phyloP scores from a whole-genome alignment of 2,888 invertebrate genomes.

The Cephus runcator region DNA sequence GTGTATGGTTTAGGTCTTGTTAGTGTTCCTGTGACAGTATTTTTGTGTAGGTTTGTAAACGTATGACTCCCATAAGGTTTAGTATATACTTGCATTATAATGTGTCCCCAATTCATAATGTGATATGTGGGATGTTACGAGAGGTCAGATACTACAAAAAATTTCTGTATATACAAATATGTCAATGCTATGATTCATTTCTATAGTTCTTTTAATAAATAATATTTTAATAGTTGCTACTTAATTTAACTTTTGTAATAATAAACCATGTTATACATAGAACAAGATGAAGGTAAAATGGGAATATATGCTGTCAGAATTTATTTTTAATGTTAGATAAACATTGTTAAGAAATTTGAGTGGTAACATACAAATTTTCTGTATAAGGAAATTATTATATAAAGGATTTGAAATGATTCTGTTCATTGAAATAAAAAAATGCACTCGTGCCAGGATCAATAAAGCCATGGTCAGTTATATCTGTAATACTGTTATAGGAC shows the following conservation, averaged over 20 bases:
- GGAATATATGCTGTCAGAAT: background rate
- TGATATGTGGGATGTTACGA: background rate
- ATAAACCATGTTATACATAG: background rate
- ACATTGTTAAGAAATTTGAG: background rate
- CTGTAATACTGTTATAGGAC: conserved; percentile 39
- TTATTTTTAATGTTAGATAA: background rate
- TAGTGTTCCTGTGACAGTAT: background rate
- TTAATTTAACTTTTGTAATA: background rate
- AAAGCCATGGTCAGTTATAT: conserved; percentile 44
- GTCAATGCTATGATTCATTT: background rate
- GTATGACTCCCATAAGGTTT: background rate
- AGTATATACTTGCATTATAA: background rate
- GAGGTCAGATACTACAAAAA: background rate
- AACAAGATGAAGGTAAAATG: background rate
- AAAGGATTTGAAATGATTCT: background rate
- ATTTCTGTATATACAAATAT: background rate
- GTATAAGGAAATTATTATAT: background rate
- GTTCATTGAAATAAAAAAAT: conserved; percentile 1
- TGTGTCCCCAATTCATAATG: background rate
- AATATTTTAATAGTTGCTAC: background rate
- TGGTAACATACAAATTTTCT: background rate
- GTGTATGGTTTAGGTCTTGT: background rate
- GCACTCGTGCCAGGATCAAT: conserved; percentile 42
- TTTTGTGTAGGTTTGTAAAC: background rate
- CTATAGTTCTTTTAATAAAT: background rate